Evolutionary conservation across 2,888 invertebrate genomes (phyloP), one percentile per base, ranked within the genome.

Genomic region (Acleris cristana): DNA sequence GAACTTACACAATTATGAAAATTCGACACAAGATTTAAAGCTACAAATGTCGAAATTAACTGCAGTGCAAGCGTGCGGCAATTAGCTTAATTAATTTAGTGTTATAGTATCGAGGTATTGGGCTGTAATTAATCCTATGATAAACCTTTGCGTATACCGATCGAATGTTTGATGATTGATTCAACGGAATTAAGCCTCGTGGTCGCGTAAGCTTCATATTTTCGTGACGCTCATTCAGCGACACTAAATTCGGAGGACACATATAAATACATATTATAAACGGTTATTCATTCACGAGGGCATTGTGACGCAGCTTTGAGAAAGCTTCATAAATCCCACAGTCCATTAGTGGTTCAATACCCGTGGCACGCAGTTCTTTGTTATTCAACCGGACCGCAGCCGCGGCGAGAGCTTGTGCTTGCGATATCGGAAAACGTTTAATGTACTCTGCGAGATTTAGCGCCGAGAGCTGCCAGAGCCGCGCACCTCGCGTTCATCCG

Each of bases 401-500:
- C 78, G 77, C 77, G 76, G 83, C 80, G 84, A 86, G 85, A 82
- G 83, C 86, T 86, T 80, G 69, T 83, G 86, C 88, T 88, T 87
- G 86, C 86, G 88, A 85, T 90, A 90, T 90, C 88, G 90, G 87
- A 88, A 90, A 90, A 90, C 87, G 87, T 86, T 72, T 90, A 90
- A 90, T 90, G 88, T 88, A 86, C 82, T 86, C 83, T 72, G 81
- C 71, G 83, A 87, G 87, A 89, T 90, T 90, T 87, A 89, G 82
- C 82, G 79, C 76, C 81, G 78, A 83, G 83, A 77, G 73, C 78
- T 73, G 78, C 74, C 76, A 74, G 75, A 75, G 75, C 76, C 74
- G 73, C 74, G 74, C 73, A 73, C 72, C 74, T 76, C 73, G 74
- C 77, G 73, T 71, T 73, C 72, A 64, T 61, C 64, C 69, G 40